A percentile compares a stretch with the other conserved stretches of the same genome.
Conservation (phyloP, 2,797 vertebrate genomes). For the Gallinago nigripennis region DNA sequence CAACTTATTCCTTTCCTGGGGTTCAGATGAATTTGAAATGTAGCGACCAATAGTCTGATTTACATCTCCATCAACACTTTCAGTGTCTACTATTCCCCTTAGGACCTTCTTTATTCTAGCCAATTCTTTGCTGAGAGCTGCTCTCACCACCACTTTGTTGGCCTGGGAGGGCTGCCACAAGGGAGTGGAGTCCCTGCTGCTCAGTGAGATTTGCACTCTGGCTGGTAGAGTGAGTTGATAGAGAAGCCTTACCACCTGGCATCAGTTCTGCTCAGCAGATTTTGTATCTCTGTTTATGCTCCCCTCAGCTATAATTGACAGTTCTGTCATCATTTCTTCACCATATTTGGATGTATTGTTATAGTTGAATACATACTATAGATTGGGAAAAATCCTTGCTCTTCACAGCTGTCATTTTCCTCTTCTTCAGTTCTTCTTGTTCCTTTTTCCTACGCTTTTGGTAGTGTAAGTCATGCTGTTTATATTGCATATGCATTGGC, state of each 20-base stretch:
- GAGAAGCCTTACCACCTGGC: slow-evolving; percentile 31
- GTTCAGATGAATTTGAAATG: neutral
- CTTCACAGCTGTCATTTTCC: slow-evolving; percentile 72
- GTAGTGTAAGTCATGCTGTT: slow-evolving; percentile 73
- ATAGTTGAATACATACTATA: slow-evolving; percentile 58
- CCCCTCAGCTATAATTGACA: slow-evolving; percentile 65
- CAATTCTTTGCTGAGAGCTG: neutral
- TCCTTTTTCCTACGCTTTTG: slow-evolving; percentile 68
- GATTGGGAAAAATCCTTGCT: slow-evolving; percentile 54
- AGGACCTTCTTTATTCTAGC: neutral
- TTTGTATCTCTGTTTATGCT: slow-evolving; percentile 71
- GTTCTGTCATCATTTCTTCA: slow-evolving; percentile 71
- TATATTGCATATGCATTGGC: slow-evolving; percentile 73
- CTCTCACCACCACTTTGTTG: neutral
- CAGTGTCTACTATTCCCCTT: neutral
- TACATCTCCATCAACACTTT: neutral
- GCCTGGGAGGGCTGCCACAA: neutral
- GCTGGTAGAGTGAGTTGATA: neutral
- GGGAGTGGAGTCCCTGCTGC: neutral
- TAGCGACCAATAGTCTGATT: neutral
- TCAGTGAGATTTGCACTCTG: neutral
- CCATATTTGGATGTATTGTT: slow-evolving; percentile 70
- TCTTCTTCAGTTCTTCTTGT: slow-evolving; percentile 68
- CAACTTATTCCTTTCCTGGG: neutral
- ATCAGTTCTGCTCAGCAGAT: slow-evolving; percentile 51